Conservation (phyloP, 2,113 vertebrate genomes). For the Pteruthius melanotis region DNA sequence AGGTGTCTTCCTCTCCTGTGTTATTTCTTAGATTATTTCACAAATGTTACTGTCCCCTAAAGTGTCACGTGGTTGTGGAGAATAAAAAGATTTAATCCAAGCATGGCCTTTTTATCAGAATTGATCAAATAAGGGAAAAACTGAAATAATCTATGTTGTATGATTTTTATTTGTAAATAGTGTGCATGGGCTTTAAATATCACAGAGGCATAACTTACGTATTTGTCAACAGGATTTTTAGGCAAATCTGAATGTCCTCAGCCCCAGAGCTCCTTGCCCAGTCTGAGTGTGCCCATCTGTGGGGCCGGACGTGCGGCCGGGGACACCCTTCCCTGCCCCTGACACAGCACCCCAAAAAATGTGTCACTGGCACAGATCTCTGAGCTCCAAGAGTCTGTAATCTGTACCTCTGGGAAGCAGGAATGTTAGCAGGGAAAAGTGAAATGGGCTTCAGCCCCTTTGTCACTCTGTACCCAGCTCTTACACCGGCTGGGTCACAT, state of each 20-base stretch:
- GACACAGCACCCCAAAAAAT: rapidly evolving
- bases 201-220: neutral
- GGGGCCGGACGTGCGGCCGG: rapidly evolving
- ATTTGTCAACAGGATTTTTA: neutral
- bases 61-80: neutral
- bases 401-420: neutral
- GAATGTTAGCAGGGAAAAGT: neutral
- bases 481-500: rapidly evolving
- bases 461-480: neutral
- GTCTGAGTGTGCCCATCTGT: neutral
- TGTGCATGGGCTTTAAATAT: neutral
- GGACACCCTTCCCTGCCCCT: neutral
- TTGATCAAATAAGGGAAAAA: neutral
- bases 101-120: neutral
- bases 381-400: neutral
- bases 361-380: neutral
- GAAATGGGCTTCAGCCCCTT: neutral
- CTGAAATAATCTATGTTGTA: neutral
- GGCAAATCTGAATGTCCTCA: neutral
- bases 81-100: neutral
- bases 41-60: neutral
- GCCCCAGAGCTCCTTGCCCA: neutral
- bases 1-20: neutral
- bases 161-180: neutral
- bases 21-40: neutral